A percentile compares a stretch with the other conserved stretches of the same genome.
Evolutionary conservation across 1,140 invertebrate species (phyloP).

Genomic region (Euborellia annulipes): DNA sequence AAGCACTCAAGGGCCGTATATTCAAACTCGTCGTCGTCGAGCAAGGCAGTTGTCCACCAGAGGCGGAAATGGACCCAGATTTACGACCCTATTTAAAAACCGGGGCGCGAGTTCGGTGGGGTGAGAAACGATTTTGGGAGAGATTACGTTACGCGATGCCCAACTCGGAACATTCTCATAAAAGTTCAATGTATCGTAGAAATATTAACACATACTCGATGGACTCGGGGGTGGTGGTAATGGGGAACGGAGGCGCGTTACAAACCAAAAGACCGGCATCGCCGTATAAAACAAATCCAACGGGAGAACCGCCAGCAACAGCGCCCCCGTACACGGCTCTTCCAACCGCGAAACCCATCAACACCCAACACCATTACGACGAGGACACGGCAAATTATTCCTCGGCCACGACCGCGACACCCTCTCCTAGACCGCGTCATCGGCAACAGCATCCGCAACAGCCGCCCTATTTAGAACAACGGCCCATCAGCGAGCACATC

Average conservation of each 20-base stretch:
- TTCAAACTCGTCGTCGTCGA: conserved; percentile 76
- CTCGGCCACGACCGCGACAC: conserved; percentile 42
- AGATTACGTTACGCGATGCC: conserved; percentile 79
- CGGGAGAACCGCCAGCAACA: conserved; percentile 18
- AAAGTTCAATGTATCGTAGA: conserved; percentile 43
- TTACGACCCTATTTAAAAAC: conserved; percentile 76
- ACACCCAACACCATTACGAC: conserved; percentile 30
- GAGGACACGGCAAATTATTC: conserved; percentile 37
- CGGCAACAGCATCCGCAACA: conserved; percentile 26
- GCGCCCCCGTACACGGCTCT: conserved; percentile 13
- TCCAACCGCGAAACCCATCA: conserved; percentile 16
- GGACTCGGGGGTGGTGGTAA: conserved; percentile 40
- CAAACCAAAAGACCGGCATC: conserved; percentile 26
- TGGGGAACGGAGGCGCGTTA: conserved; percentile 27
- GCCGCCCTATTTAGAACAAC: conserved; percentile 17
- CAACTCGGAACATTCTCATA: conserved; percentile 39
- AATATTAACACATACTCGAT: conserved; percentile 65
- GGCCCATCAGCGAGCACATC: conserved; percentile 69
- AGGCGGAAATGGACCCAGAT: conserved; percentile 73
- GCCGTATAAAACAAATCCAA: conserved; percentile 22
- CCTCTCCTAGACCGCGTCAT: conserved; percentile 40
- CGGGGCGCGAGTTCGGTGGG: conserved; percentile 65
- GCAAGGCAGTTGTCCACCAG: conserved; percentile 56
- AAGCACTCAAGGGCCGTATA: conserved; percentile 64
- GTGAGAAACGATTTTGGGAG: conserved; percentile 83